Conservation (phyloP, 1,140 invertebrate species). For the Conus ventricosus region DNA sequence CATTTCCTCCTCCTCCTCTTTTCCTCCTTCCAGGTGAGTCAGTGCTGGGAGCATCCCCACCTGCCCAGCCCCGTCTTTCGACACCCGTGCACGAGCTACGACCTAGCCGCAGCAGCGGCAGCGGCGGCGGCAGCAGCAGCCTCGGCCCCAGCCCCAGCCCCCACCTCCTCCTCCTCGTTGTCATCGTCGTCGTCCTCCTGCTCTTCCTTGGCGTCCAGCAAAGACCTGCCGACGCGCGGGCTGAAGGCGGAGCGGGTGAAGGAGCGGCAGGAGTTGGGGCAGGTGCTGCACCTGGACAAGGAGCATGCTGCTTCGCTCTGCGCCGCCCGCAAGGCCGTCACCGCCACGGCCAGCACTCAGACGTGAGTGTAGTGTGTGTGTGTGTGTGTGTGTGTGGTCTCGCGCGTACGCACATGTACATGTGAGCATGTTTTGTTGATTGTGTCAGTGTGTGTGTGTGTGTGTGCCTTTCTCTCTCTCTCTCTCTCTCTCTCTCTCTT, state of each 20-base stretch:
- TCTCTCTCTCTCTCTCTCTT: too few relatives aligned
- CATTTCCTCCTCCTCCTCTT: too few relatives aligned
- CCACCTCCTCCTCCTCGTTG: too few relatives aligned
- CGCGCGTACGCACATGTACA: background rate
- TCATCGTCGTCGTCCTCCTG: too few relatives aligned
- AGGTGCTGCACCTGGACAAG: conserved; percentile 60
- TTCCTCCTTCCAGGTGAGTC: conserved; percentile 40
- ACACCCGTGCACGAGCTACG: conserved; percentile 17
- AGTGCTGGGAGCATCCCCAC: conserved; percentile 23
- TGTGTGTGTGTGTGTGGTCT: background rate
- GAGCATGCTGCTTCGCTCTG: conserved; percentile 51
- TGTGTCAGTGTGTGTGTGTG: background rate
- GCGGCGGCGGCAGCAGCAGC: background rate
- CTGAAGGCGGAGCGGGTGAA: conserved; percentile 60
- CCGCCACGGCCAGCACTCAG: conserved; percentile 52
- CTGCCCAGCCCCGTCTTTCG: background rate
- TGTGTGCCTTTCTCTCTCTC: background rate
- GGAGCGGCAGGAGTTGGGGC: conserved; percentile 58
- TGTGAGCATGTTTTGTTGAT: background rate
- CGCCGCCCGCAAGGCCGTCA: conserved; percentile 43
- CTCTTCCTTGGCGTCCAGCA: background rate
- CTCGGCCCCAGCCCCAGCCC: too few relatives aligned
- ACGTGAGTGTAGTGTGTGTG: conserved; percentile 49
- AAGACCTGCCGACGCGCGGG: conserved; percentile 61
- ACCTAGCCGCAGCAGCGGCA: conserved; percentile 31